Percentiles rank a stretch among this genome's conserved stretches.
Evolutionary conservation across 2,888 invertebrate genomes (phyloP).

Genomic region (Pristionchus fissidentatus): DNA sequence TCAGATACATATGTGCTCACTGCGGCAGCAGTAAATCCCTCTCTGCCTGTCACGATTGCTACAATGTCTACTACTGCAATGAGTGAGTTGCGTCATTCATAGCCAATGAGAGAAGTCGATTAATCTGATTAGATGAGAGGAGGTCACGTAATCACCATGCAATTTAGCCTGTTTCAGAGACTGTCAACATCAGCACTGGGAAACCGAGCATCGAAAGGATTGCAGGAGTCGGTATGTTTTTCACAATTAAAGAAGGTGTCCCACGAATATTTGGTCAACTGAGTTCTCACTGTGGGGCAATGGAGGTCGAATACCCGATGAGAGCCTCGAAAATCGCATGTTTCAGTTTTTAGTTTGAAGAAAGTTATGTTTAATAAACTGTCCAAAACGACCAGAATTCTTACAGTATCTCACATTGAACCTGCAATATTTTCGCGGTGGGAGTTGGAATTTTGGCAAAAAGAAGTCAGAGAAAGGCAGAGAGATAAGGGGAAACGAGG

Average conservation of each 20-base stretch:
- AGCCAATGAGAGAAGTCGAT: no score
- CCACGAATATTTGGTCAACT: no score
- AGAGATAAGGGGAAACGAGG: background rate
- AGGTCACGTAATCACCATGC: background rate
- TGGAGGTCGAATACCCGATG: no score
- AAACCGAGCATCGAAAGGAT: slow-evolving; percentile 65
- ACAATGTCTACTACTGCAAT: slow-evolving; percentile 78
- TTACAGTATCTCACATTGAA: no score
- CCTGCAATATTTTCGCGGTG: no score
- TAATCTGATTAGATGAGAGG: background rate
- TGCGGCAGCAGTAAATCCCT: slow-evolving; percentile 69
- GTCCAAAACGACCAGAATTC: no score
- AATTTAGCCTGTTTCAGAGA: slow-evolving; percentile 66
- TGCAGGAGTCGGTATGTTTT: slow-evolving; percentile 54
- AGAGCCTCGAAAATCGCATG: no score
- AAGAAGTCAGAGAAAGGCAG: background rate
- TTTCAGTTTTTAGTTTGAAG: no score
- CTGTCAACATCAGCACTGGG: slow-evolving; percentile 78
- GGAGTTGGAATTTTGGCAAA: no score
- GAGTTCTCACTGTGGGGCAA: no score
- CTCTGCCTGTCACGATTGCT: slow-evolving; percentile 77
- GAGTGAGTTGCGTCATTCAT: slow-evolving; percentile 71
- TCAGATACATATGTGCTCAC: slow-evolving; percentile 59
- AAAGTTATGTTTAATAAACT: no score
- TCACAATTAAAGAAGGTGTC: no score